Evolutionary conservation across 2,113 vertebrate species (phyloP), one percentile per base, ranked within the genome.

Genomic region (Calidris pygmaea): DNA sequence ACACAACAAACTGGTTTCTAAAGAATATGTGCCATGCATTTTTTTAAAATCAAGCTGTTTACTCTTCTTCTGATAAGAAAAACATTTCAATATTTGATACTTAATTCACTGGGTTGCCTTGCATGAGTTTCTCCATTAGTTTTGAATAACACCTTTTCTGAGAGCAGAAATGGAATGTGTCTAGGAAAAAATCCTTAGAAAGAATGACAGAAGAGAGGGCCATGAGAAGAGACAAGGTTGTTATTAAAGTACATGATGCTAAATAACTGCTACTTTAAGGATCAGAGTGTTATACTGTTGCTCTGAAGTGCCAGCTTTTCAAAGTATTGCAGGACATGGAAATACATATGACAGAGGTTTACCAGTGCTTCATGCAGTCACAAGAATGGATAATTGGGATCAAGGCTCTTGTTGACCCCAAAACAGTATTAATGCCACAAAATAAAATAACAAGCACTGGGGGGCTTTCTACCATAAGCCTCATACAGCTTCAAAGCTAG

Each of bases 1-100:
- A 83, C 75, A 96, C 6, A 91, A 88, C 50, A 91, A 95, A 71
- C 75, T 24, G 8, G 19, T 90, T 85, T 91, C 85, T 94, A 59
- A 93, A 88, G 59, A 89, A 79, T 74, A 70, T 24, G 6, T 39
- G 37, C 9, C 22, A 68, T 53, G 9, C 2, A 20, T 43, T 87
- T 75, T 87, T n/a, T 27, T 4, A 9, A 53, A 53, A 68, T 45
- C 20, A 75, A 72, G 10, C 8, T 75, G 9, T 67, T 75, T 87
- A 94, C 18, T 70, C 34, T 66, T 55, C 27, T 74, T 88, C 32
- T 89, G 53, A 55, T 82, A 89, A 73, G 60, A 87, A 85, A 90
- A 59, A 16, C 20, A 41, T 17, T 58, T 50, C 18, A 75, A 19
- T 92, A 87, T 59, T 85, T 85, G 60, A 86, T 66, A 34, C 5